Evolutionary conservation across 2,113 vertebrate genomes (phyloP).

Genomic region (Galemys pyrenaicus): DNA sequence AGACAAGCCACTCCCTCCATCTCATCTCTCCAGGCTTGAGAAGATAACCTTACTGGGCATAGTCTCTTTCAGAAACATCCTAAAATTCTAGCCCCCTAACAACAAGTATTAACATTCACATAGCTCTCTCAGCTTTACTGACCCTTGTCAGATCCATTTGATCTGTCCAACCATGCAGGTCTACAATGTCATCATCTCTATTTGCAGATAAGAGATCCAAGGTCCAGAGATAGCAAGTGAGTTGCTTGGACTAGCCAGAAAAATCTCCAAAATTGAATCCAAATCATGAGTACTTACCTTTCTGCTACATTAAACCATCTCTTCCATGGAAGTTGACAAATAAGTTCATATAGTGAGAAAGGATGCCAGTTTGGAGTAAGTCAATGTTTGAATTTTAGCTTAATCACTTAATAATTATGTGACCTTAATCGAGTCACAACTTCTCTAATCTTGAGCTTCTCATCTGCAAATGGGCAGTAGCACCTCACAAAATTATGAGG

Average conservation of each 20-base stretch:
- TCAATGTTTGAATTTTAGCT: not conserved
- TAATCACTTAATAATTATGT: not conserved
- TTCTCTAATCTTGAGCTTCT: not conserved
- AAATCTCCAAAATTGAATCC: not conserved
- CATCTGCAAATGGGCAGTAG: not conserved
- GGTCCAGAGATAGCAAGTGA: not conserved
- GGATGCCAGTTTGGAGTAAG: not conserved
- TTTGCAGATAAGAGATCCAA: not conserved
- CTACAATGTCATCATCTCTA: not conserved
- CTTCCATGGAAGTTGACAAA: not conserved
- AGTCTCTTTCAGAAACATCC: not conserved
- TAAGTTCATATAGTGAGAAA: not conserved
- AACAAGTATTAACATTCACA: not conserved
- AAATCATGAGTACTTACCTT: not conserved
- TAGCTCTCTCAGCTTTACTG: not conserved
- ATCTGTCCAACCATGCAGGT: not conserved
- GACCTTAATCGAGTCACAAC: not conserved
- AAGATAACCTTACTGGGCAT: not conserved
- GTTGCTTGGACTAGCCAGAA: not conserved
- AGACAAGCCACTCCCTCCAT: not conserved
- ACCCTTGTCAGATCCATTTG: not conserved
- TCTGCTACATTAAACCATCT: not conserved
- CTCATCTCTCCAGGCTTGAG: not conserved
- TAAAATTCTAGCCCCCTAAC: not conserved
- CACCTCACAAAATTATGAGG: constrained; percentile 1